Base-by-base conservation (phyloP, 1,140 invertebrate species). In the Lerema accius region DNA sequence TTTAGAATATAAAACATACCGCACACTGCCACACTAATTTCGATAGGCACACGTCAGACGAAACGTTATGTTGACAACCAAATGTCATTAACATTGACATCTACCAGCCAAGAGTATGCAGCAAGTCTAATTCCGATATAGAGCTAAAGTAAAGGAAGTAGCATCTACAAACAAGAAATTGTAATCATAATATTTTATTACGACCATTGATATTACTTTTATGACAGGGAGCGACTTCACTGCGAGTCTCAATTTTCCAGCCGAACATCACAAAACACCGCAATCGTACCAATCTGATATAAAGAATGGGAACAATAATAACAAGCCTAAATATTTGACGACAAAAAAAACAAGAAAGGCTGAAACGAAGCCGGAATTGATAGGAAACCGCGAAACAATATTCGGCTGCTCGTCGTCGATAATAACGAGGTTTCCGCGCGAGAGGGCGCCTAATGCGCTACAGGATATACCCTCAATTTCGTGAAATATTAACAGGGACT, bases 351-450 rank as follows among this genome's bases (percentile, higher is more conserved):
- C 35, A 37, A 16, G 26, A 15, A 56, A 32, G 26, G 26, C 23
- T n/a, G 42, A 42, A 58, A 35, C 14, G 14, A 42, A 58, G 15
- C n/a, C 14, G 53, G 53, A 58, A 58, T 58, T 45, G 53, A 58
- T 58, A 58, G 53, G 42, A 58, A 45, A 35, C 53, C 53, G 40
- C 39, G 40, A 45, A 58, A 58, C 53, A 58, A 45, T 58, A 26
- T 58, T 58, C 39, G 45, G 45, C 17, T 23, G 19, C 51, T 32
- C 23, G 16, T 19, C 19, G 32, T 15, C 53, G 53, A 58, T 58
- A 45, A 58, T 58, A 58, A 58, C 42, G 15, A 58, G 53, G 17
- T 58, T 58, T 58, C 53, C 53, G 14, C 40, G 40, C 42, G 53
- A 58, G 53, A 45, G 53, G 40, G 53, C 26, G 53, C 26, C 53